Evolutionary conservation across 2,113 vertebrate species (phyloP).

Genomic region (Rhineura floridana): DNA sequence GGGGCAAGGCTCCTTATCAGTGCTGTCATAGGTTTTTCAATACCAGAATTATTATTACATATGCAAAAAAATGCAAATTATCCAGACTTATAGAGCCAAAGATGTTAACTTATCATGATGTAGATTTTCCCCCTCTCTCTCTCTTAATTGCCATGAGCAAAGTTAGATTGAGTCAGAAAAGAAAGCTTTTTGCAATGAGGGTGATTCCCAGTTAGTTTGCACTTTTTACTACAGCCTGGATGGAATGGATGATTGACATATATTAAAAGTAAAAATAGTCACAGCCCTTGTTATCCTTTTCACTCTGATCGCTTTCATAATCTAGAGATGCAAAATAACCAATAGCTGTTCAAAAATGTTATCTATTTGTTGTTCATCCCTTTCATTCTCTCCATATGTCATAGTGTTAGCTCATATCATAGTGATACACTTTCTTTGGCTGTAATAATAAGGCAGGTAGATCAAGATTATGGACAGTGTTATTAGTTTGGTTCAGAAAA

Average conservation of each 20-base stretch:
- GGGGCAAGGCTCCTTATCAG: too few species aligned
- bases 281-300: conserved; percentile 9
- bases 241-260: neutral
- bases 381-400: conserved; percentile 16
- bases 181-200: neutral
- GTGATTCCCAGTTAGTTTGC: neutral
- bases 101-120: neutral
- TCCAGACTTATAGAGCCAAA: neutral
- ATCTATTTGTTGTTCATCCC: conserved; percentile 47
- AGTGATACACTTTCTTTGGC: conserved; percentile 19
- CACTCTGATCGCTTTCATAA: conserved; percentile 8
- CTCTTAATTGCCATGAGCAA: neutral
- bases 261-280: conserved; percentile 23
- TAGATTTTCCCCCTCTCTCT: neutral
- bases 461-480: conserved; percentile 47
- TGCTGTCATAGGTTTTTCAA: too few species aligned
- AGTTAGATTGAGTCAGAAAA: neutral
- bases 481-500: conserved; percentile 59
- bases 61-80: too few species aligned
- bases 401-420: neutral
- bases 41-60: too few species aligned
- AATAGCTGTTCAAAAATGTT: conserved; percentile 23
- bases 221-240: neutral
- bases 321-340: conserved; percentile 32
- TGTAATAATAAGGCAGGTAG: conserved; percentile 26